Conservation (phyloP, 1,140 invertebrate species). For the Kradibia gibbosae region DNA sequence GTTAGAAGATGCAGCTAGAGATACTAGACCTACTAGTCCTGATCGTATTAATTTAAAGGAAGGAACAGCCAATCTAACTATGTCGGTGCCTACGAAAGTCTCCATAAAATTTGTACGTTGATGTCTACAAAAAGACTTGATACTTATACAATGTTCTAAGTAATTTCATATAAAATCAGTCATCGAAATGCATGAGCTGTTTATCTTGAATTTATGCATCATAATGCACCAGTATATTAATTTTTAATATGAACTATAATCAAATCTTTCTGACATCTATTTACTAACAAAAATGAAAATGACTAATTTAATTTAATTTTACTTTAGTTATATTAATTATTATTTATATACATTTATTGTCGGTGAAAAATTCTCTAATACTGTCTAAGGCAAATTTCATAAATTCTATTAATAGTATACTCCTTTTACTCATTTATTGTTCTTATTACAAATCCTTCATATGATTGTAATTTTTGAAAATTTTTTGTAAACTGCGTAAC, state of each 20-base stretch:
- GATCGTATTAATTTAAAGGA: slow-evolving; percentile 71
- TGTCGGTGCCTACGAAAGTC: slow-evolving; percentile 80
- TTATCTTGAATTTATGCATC: slow-evolving; percentile 24
- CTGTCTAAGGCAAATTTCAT: neutral
- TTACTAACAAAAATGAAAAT: slow-evolving; percentile 32
- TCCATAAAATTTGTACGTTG: slow-evolving; percentile 84
- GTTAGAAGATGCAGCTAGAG: slow-evolving; percentile 90
- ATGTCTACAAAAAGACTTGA: slow-evolving; percentile 51
- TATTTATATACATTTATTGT: neutral
- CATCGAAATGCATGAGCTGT: slow-evolving; percentile 16
- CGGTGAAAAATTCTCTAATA: neutral
- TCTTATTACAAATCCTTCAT: slow-evolving; percentile 14
- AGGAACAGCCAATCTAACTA: slow-evolving; percentile 69
- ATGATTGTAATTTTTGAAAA: slow-evolving; percentile 36
- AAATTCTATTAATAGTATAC: neutral
- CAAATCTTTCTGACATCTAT: slow-evolving; percentile 30
- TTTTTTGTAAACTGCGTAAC: slow-evolving; percentile 32
- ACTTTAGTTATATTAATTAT: neutral
- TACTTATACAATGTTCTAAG: slow-evolving; percentile 44
- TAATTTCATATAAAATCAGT: slow-evolving; percentile 47
- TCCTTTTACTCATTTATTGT: slow-evolving; percentile 27
- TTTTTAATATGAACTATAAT: neutral
- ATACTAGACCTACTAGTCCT: slow-evolving; percentile 74
- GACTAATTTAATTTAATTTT: slow-evolving; percentile 24
- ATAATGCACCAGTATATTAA: neutral